Evolutionary conservation across 2,797 vertebrate genomes (phyloP), one percentile per base, ranked within the genome.

Genomic region (Sphenopsis melanotis): DNA sequence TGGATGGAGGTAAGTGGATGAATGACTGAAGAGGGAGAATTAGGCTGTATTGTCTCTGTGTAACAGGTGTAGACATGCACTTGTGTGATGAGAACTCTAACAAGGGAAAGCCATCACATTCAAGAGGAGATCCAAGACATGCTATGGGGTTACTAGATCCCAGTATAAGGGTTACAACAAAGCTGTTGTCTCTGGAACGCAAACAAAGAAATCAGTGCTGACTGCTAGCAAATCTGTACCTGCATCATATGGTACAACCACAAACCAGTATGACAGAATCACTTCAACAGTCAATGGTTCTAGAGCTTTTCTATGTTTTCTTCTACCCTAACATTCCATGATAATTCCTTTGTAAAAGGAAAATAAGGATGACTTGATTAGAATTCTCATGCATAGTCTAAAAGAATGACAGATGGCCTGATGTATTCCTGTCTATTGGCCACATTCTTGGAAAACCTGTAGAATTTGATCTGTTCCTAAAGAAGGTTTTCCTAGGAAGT

Each of bases 1-100:
- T 99, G 92, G 99, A 99, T 71, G 99, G 97, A 98, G 99, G 99
- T 99, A 92, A 94, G 97, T 61, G 77, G 44, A n/a, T 83, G 55
- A 50, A 61, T 69, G 64, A 47, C 42, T 66, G 70, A 80, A 77
- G 55, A 34, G 11, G 30, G 44, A 86, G 37, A 84, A 34, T 23
- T 92, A 32, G 63, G 42, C 46, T 81, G 5, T 42, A 16, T n/a
- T 65, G 26, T 46, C 29, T 50, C 22, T 66, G 17, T 61, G 53
- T 24, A 60, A 50, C 15, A 37, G 17, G 24, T 78, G 42, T 72
- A 83, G 57, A 39, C 24, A 3, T 41, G 36, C 2, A 21, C 17
- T 15, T 65, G 18, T 66, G 52, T 68, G 59, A 26, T 63, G 76
- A 52, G 53, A 65, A 59, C 8, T 78, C 44, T 44, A 56, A n/a